Evolutionary conservation across 2,888 invertebrate genomes (phyloP), one percentile per base, ranked within the genome.

Genomic region (Cerastoderma edule): DNA sequence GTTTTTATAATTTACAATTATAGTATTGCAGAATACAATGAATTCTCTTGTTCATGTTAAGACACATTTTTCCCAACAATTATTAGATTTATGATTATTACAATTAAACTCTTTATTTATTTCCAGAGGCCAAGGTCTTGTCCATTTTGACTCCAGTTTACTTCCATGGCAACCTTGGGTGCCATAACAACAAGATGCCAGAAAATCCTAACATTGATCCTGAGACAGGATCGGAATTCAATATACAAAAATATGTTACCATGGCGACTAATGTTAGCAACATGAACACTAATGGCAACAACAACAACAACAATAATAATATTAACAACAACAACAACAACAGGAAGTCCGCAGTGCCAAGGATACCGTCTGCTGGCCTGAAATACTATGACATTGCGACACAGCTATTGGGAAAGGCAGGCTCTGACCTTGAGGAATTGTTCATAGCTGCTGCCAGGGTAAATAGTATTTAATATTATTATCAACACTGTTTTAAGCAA

Each of bases 351-450:
- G 57, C 72, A 32, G 67, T 67, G 6, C 75, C 70, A 6, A 54
- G 82, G 54, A 77, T 82, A 54, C 75, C 82, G 1, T 82, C 82
- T 27, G 82, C 82, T 22, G 77, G 69, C 22, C 50, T 68, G 50
- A 85, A 85, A 72, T 89, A 90, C 66, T 88, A 89, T 83, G 89
- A 90, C 78, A 89, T 90, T 56, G 89, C 90, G 33, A 85, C 88
- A 48, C 86, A 88, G 67, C 79, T 90, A 30, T 80, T 90, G 44
- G 88, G 89, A 46, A 84, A 84, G 57, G 84, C 85, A 24, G 84
- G 88, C 8, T 83, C 86, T 1, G 89, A 91, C 70, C 65, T 91
- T 28, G 89, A 89, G 57, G 89, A 89, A 30, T 74, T 89, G 35
- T 89, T 90, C 65, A 78, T 91, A 13, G 85, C 83, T 46, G 89